phyloP scores from a whole-genome alignment of 2,113 vertebrate species.

The Neolamprologus brichardi region DNA sequence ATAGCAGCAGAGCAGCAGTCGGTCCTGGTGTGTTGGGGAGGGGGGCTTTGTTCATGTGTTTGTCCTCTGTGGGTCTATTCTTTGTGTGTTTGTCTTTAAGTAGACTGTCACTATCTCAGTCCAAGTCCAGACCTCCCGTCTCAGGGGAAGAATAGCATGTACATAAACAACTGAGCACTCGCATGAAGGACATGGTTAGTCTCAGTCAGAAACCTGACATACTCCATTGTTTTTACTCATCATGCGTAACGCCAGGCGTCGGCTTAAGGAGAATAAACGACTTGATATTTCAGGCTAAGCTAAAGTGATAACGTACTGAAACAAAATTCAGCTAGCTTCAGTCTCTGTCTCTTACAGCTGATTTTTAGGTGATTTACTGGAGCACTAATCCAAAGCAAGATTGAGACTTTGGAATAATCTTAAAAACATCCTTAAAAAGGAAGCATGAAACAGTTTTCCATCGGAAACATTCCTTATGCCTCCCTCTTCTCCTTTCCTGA shows the following conservation, averaged over 20 bases:
- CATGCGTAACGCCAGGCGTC: background rate
- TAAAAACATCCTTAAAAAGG: background rate
- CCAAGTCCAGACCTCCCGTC: conserved; percentile 11
- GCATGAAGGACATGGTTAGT: background rate
- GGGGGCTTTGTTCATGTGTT: background rate
- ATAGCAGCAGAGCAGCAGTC: conserved; percentile 29
- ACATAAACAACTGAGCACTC: conserved; percentile 2
- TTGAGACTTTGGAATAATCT: background rate
- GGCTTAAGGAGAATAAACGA: background rate
- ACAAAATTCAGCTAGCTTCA: background rate
- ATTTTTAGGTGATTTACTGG: background rate
- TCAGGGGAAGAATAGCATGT: background rate
- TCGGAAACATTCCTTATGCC: background rate
- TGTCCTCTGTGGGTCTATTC: background rate
- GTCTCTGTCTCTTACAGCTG: background rate
- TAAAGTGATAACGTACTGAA: background rate
- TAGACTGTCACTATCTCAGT: background rate
- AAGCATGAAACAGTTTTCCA: background rate
- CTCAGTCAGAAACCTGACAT: background rate
- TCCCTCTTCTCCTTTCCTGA: background rate
- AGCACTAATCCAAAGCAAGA: background rate
- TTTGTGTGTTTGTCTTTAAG: background rate
- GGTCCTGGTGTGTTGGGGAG: background rate
- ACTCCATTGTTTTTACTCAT: background rate
- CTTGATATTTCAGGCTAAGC: background rate